phyloP scores from a whole-genome alignment of 2,888 invertebrate species.

The Notodonta ziczac region DNA sequence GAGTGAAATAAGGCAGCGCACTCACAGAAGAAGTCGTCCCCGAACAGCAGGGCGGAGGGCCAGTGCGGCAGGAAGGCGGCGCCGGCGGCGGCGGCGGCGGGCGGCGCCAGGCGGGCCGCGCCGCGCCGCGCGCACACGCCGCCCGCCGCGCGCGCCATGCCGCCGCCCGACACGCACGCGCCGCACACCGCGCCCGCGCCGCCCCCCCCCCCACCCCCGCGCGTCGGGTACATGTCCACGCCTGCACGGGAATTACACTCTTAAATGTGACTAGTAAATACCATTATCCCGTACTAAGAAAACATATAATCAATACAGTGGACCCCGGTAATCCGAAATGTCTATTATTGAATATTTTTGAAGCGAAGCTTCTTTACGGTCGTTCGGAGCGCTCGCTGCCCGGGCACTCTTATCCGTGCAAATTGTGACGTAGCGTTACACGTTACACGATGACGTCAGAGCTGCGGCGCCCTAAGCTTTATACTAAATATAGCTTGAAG shows the following conservation, averaged over 20 bases:
- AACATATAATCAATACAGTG: too few species aligned
- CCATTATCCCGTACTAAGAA: too few species aligned
- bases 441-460: too few species aligned
- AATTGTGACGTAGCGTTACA: too few species aligned
- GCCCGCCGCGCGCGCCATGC: slow-evolving; percentile 37
- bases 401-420: too few species aligned
- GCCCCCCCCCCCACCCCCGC: slow-evolving; percentile 19
- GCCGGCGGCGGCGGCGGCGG: slow-evolving; percentile 42
- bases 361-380: too few species aligned
- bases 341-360: too few species aligned
- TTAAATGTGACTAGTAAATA: too few species aligned
- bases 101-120: slow-evolving; percentile 36
- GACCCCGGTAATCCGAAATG: too few species aligned
- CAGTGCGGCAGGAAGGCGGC: slow-evolving; percentile 61
- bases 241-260: slow-evolving; percentile 28
- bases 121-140: slow-evolving; percentile 20
- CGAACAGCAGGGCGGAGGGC: slow-evolving; percentile 60
- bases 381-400: too few species aligned
- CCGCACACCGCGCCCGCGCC: slow-evolving; percentile 26
- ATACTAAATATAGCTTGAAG: too few species aligned
- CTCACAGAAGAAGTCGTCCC: slow-evolving; percentile 63
- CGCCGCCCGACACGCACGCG: slow-evolving; percentile 28
- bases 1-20: neutral
- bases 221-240: slow-evolving; percentile 41
- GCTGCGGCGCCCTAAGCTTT: too few species aligned